Percentiles rank a stretch among this genome's conserved stretches.
phyloP scores from a whole-genome alignment of 1,140 invertebrate species.

The Lepidotrigona ventralis region DNA sequence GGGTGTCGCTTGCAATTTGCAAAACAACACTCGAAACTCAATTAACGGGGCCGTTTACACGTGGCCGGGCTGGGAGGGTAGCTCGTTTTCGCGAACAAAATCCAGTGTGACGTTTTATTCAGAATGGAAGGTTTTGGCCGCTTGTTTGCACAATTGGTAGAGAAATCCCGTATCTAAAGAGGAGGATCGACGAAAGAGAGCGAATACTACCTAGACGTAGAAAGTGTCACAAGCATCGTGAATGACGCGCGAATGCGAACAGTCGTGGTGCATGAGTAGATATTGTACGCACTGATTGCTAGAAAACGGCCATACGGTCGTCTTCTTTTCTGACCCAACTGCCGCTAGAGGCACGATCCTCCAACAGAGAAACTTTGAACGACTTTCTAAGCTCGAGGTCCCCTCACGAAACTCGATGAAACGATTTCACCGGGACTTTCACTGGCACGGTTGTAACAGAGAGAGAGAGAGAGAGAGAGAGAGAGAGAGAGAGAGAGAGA shows the following conservation, averaged over 20 bases:
- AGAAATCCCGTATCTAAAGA: not conserved
- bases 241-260: not conserved
- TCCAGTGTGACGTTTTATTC: not conserved
- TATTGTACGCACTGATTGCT: not conserved
- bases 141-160: not conserved
- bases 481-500: too few species aligned
- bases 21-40: slow-evolving; percentile 55
- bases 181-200: slow-evolving; percentile 1
- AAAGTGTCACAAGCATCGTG: not conserved
- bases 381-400: not conserved
- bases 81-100: not conserved
- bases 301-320: not conserved
- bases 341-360: not conserved
- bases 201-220: slow-evolving; percentile 22
- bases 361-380: not conserved
- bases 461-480: too few species aligned
- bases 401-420: slow-evolving; percentile 28
- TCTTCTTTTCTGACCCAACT: not conserved
- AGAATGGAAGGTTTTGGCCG: not conserved
- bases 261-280: not conserved
- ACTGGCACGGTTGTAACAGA: slow-evolving; percentile 4
- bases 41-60: slow-evolving; percentile 52
- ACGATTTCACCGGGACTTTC: slow-evolving; percentile 49
- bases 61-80: not conserved
- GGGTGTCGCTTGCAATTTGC: slow-evolving; percentile 38